These are phyloP conservation scores for Pachyrhynchus sulphureomaculatus DNA, from an alignment of 1,140 invertebrate genomes.

Conservation along the genomic window DNA sequence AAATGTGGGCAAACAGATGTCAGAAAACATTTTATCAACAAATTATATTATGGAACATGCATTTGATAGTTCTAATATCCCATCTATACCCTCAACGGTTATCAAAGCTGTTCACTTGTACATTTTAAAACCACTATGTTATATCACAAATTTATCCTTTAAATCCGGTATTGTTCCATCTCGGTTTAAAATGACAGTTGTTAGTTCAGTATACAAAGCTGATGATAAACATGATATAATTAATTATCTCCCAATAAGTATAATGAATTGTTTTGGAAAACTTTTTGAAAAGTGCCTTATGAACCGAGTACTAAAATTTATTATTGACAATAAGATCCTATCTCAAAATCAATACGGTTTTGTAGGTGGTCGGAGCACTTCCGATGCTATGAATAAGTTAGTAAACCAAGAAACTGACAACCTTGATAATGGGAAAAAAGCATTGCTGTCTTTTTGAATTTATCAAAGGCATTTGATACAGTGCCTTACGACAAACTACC, in stretches of 20 bases:
- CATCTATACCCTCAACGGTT: too few species aligned
- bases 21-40: too few species aligned
- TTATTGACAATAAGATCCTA: too few species aligned
- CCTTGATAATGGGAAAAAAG: not conserved
- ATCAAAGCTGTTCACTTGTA: too few species aligned
- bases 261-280: not conserved
- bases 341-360: too few species aligned
- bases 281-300: not conserved
- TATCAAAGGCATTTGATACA: conserved; percentile 41
- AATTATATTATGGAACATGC: too few species aligned
- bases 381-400: not conserved
- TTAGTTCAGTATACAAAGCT: conserved; percentile 4
- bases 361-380: not conserved
- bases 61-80: too few species aligned
- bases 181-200: conserved; percentile 2
- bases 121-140: too few species aligned
- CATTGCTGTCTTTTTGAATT: conserved; percentile 12
- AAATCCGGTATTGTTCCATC: not conserved
- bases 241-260: conserved; percentile 3
- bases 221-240: not conserved
- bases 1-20: too few species aligned
- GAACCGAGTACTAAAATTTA: too few species aligned
- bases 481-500: conserved; percentile 39
- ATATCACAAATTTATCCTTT: too few species aligned
- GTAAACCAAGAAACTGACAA: not conserved